phyloP scores from a whole-genome alignment of 2,888 invertebrate species.

The Alloplasta piceator region DNA sequence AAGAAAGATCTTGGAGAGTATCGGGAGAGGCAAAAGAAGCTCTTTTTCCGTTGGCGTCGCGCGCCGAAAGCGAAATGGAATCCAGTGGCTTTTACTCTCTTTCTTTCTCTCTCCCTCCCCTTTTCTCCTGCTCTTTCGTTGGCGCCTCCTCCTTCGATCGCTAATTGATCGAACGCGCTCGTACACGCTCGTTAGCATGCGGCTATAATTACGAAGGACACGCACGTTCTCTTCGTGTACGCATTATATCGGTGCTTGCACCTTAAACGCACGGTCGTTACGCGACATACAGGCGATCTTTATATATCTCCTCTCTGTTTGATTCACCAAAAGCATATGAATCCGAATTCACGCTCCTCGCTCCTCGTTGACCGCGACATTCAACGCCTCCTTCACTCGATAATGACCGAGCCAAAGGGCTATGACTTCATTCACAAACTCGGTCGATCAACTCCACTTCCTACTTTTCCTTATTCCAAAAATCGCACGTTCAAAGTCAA shows the following conservation, averaged over 20 bases:
- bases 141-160: constrained; percentile 51
- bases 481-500: too few relatives aligned
- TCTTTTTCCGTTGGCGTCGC: constrained; percentile 15
- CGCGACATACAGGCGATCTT: constrained; percentile 4
- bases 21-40: constrained; percentile 20
- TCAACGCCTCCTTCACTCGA: constrained; percentile 18
- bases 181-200: constrained; percentile 63
- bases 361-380: constrained; percentile 40
- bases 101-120: constrained; percentile 5
- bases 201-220: constrained; percentile 62
- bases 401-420: constrained; percentile 47
- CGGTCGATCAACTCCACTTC: too few relatives aligned
- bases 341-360: not conserved
- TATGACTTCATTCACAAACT: constrained; percentile 58
- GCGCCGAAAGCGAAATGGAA: constrained; percentile 59
- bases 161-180: constrained; percentile 62
- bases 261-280: constrained; percentile 44
- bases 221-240: constrained; percentile 42
- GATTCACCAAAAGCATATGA: not conserved
- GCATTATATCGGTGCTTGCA: constrained; percentile 14
- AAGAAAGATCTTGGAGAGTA: not conserved
- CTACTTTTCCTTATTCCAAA: too few relatives aligned
- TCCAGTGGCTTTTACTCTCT: constrained; percentile 38
- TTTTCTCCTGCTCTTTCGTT: not conserved
- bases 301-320: constrained; percentile 6